Conservation (phyloP, 2,888 invertebrate genomes). For the Drosophila paracracens region DNA sequence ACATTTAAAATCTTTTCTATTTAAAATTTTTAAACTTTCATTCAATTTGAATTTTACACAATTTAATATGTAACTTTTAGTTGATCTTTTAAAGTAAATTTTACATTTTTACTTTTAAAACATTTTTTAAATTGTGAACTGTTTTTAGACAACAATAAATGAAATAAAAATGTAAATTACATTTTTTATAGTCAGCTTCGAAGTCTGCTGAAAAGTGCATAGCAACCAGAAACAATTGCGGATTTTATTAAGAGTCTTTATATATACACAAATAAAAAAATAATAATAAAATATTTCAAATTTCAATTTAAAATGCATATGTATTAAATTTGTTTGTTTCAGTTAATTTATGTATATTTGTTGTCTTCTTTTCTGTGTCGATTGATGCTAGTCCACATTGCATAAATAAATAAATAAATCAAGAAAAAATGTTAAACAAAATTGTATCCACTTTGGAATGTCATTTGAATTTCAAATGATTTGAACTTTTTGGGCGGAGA, state of each 20-base stretch:
- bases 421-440: background rate
- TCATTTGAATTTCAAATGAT: background rate
- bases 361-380: background rate
- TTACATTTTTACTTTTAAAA: background rate
- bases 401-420: slow-evolving; percentile 4
- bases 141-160: background rate
- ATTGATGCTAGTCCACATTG: background rate
- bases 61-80: background rate
- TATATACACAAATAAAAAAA: background rate
- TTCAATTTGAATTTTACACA: background rate
- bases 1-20: background rate
- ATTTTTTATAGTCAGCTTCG: background rate
- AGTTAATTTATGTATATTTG: background rate
- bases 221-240: background rate
- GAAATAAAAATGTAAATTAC: fast-evolving
- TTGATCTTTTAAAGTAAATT: fast-evolving
- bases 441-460: background rate
- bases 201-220: background rate
- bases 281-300: background rate
- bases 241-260: background rate
- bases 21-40: too few relatives aligned
- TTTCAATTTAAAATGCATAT: background rate
- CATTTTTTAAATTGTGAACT: background rate
- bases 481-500: background rate
- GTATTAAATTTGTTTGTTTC: background rate